Percentiles rank a stretch among this genome's conserved stretches.
phyloP scores from a whole-genome alignment of 2,797 vertebrate genomes.

The Nyctalus aviator region DNA sequence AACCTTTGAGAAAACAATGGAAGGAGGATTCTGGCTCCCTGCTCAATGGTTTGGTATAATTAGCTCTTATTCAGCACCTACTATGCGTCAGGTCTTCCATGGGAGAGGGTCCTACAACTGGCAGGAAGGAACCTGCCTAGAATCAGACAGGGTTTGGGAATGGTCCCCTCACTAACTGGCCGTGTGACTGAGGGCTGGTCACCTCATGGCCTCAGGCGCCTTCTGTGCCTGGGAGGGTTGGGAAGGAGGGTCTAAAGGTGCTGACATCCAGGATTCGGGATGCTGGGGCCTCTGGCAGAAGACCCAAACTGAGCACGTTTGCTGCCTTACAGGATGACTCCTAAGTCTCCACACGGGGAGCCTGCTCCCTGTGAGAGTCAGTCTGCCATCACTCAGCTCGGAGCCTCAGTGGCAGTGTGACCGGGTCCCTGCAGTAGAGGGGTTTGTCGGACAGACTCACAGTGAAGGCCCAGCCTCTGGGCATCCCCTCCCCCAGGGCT shows the following conservation, averaged over 20 bases:
- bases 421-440: not conserved
- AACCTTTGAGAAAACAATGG: not conserved
- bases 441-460: not conserved
- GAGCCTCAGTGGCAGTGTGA: too few species aligned
- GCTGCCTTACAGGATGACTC: rapidly evolving
- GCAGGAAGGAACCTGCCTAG: not conserved
- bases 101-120: rapidly evolving
- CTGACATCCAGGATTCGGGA: not conserved
- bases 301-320: not conserved
- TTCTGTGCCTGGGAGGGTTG: rapidly evolving
- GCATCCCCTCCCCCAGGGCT: not conserved
- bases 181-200: not conserved
- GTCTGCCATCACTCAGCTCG: rapidly evolving
- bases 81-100: too few species aligned
- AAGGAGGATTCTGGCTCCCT: not conserved
- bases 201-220: not conserved
- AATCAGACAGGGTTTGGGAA: not conserved
- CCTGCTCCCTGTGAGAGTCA: not conserved
- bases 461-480: not conserved
- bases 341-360: not conserved
- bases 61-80: not conserved
- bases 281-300: not conserved
- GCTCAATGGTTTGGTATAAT: not conserved
- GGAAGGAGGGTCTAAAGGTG: not conserved
- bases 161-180: not conserved